Evolutionary conservation across 2,888 invertebrate genomes (phyloP), one percentile per base, ranked within the genome.

Genomic region (Clanis bilineata): DNA sequence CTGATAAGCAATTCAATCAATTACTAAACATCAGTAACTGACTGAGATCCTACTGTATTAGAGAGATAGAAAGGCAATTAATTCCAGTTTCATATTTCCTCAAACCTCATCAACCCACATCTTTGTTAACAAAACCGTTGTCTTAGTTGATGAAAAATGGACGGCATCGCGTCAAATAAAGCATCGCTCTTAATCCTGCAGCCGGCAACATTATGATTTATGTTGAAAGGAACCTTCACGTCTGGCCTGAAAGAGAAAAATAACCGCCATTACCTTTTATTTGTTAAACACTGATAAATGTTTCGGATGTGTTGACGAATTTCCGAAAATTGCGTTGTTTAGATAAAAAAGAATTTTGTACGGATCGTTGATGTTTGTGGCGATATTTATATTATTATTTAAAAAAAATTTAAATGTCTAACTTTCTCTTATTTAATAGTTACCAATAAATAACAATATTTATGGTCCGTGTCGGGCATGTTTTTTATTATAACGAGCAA

Each of bases 131-230:
- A 44, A 51, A 51, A 51, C 51, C 28, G 51, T 51, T 51, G 51
- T 51, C 51, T 32, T 32, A 51, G 47, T 22, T 69, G 67, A 67
- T 77, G 74, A 80, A 76, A 78, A 80, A 80, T 80, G 73, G 71
- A 72, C 68, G 72, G 66, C 65, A 63, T 69, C 70, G 74, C 76
- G 80, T 83, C 86, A 82, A 83, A 85, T 84, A 83, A 83, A 84
- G 80, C 77, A 79, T 80, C 78, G 75, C 64, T 69, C 73, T 67
- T 77, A 79, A 77, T 81, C 79, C 80, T 74, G 62, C 62, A 62
- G 61, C 59, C 70, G 74, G 68, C 73, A 79, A 79, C 75, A 80
- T 78, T 77, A 83, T 82, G 82, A 83, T 84, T 82, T 84, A 82
- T 82, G 79, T 73, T 73, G 58, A 68, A 68, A 64, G 67, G 64